Evolutionary conservation across 37 sponge, comb jelly and placozoan species (phyloP).

Genomic region (Spongia lamella): DNA sequence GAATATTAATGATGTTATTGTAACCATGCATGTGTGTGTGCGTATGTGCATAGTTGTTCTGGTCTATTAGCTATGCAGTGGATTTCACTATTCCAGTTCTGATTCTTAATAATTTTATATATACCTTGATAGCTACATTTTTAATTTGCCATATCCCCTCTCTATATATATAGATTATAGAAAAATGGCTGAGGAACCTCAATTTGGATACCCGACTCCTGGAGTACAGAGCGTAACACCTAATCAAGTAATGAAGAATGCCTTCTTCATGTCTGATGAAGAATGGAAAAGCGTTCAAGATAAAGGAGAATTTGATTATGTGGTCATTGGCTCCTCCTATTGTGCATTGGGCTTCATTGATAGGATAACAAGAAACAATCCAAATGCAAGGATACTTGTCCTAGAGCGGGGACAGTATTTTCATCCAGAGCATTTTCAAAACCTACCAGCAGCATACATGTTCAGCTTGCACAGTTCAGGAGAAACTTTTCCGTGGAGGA

Average conservation of each 20-base stretch:
- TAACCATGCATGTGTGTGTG: too few species aligned
- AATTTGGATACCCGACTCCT: constrained; percentile 21
- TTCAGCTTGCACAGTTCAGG: background rate
- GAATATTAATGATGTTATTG: too few species aligned
- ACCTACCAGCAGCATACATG: constrained; percentile 18
- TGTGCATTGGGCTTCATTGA: constrained; percentile 36
- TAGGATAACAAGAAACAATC: constrained; percentile 6
- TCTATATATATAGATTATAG: too few species aligned
- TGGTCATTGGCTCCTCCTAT: constrained; percentile 47
- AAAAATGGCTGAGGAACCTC: too few species aligned
- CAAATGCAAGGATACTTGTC: constrained; percentile 49
- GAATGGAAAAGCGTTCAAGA: constrained; percentile 14
- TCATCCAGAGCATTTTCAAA: constrained; percentile 49
- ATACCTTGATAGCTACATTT: too few species aligned
- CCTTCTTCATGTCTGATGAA: constrained; percentile 19
- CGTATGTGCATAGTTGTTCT: too few species aligned
- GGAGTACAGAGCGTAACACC: constrained; percentile 5
- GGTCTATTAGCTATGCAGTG: too few species aligned
- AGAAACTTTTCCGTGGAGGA: constrained; percentile 31
- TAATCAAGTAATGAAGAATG: constrained; percentile 1
- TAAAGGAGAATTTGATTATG: constrained; percentile 27
- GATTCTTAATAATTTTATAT: too few species aligned
- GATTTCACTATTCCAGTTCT: too few species aligned
- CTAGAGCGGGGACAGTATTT: constrained; percentile 31
- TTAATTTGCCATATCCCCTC: too few species aligned